Base-by-base conservation (phyloP, 2,113 vertebrate species). In the Pteronura brasiliensis region DNA sequence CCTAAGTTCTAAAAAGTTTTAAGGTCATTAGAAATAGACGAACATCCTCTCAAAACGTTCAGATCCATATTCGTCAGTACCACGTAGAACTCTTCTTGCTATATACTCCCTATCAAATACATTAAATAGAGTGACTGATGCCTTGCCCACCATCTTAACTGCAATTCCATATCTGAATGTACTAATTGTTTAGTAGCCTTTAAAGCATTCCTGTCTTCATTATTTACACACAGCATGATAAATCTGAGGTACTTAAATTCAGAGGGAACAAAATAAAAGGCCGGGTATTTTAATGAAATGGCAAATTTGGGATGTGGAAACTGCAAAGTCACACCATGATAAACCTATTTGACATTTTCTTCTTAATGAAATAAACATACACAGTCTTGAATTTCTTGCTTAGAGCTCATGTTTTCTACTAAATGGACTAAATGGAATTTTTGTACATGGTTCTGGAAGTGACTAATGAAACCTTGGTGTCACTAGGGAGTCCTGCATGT, bases 121-220 rank as follows among this genome's bases (percentile, higher is more conserved):
- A 27, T 39, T 34, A 81, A 79, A 83, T 15, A 44, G 59, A 83
- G 57, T 57, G 44, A 83, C 25, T 49, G n/a, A 18, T 95, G 80
- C 23, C 63, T 27, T 36, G 25, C 49, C 91, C 36, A 63, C 34
- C 52, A 59, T 52, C 85, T 92, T 96, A 71, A 82, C 42, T 52
- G 82, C 31, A 87, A 80, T 90, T 92, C 72, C 61, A 55, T 69
- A 81, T 81, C 23, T 90, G 59, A 90, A 94, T 86, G 11, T 79
- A 89, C 71, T 94, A 92, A 95, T 96, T 96, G 88, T 71, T 96
- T 67, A 92, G 88, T n/a, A 96, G 74, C 63, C 39, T 96, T 95
- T 95, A 97, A 83, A 39, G 29, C 27, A 76, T 42, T 85, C 20
- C 55, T 90, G 39, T 83, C 97, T 96, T 92, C 87, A 95, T 93